A percentile compares a stretch with the other conserved stretches of the same genome.
Evolutionary conservation across 2,888 invertebrate species (phyloP).

Genomic region (Mycalesis mineus): DNA sequence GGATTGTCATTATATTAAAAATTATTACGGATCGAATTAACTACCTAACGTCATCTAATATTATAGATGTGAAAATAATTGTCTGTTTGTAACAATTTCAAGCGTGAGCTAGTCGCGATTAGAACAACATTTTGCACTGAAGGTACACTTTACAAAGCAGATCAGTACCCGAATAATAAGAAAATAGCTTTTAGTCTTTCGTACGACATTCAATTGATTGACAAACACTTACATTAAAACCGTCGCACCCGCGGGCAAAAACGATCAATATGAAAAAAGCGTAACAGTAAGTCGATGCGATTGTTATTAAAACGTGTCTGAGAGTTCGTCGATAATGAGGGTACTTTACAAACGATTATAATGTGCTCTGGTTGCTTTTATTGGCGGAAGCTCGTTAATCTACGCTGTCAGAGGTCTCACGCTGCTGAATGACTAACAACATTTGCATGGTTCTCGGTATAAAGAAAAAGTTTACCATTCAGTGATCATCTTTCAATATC

Average conservation of each 20-base stretch:
- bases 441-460: slow-evolving; percentile 48
- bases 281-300: slow-evolving; percentile 32
- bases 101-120: too few relatives aligned
- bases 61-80: too few relatives aligned
- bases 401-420: slow-evolving; percentile 47
- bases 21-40: slow-evolving; percentile 42
- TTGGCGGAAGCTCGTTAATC: slow-evolving; percentile 54
- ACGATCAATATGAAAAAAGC: slow-evolving; percentile 57
- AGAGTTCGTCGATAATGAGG: slow-evolving; percentile 48
- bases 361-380: slow-evolving; percentile 46
- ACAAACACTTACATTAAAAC: too few relatives aligned
- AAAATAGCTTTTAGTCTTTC: too few relatives aligned
- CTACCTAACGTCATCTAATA: too few relatives aligned
- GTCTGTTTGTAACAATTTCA: too few relatives aligned
- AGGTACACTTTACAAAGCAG: too few relatives aligned
- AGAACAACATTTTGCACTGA: too few relatives aligned
- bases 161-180: too few relatives aligned
- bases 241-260: slow-evolving; percentile 19
- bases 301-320: slow-evolving; percentile 40
- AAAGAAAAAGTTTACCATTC: slow-evolving; percentile 41
- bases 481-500: slow-evolving; percentile 38
- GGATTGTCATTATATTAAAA: slow-evolving; percentile 45
- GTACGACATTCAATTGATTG: too few relatives aligned
- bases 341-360: slow-evolving; percentile 41
- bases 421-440: slow-evolving; percentile 54